A percentile compares a stretch with the other conserved stretches of the same genome.
Evolutionary conservation across 2,797 vertebrate genomes (phyloP).

Genomic region (Gallinago nigripennis): DNA sequence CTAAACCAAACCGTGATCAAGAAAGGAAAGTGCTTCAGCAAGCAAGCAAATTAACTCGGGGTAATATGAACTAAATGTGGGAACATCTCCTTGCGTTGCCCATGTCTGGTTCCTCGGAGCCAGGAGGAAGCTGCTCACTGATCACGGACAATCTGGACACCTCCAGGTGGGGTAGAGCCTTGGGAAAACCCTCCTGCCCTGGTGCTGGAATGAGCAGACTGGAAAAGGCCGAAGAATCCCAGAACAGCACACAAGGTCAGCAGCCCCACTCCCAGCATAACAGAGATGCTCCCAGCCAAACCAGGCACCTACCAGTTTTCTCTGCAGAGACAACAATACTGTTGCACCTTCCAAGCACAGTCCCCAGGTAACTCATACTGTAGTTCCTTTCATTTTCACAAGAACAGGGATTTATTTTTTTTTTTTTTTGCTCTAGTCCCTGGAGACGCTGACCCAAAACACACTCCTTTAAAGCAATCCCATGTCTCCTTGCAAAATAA

Average conservation of each 20-base stretch:
- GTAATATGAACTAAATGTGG: neutral
- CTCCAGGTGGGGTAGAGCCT: neutral
- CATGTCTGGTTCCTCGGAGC: accelerated
- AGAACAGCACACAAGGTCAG: neutral
- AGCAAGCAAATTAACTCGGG: neutral
- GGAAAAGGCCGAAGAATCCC: neutral
- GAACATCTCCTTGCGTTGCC: neutral
- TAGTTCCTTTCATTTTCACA: neutral
- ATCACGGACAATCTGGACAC: neutral
- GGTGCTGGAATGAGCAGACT: neutral
- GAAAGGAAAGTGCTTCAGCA: neutral
- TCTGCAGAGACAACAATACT: neutral
- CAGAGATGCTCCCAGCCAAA: neutral
- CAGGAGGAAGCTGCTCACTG: neutral
- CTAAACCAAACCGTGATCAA: neutral
- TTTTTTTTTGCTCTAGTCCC: neutral
- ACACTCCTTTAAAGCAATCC: neutral
- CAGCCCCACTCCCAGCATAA: neutral
- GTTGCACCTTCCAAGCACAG: neutral
- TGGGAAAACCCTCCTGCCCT: neutral
- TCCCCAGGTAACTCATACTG: neutral
- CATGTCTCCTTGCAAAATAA: neutral
- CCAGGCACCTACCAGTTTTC: neutral
- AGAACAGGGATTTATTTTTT: neutral
- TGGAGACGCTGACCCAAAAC: neutral